phyloP scores from a whole-genome alignment of 2,797 vertebrate species.

The Crotalus adamanteus region DNA sequence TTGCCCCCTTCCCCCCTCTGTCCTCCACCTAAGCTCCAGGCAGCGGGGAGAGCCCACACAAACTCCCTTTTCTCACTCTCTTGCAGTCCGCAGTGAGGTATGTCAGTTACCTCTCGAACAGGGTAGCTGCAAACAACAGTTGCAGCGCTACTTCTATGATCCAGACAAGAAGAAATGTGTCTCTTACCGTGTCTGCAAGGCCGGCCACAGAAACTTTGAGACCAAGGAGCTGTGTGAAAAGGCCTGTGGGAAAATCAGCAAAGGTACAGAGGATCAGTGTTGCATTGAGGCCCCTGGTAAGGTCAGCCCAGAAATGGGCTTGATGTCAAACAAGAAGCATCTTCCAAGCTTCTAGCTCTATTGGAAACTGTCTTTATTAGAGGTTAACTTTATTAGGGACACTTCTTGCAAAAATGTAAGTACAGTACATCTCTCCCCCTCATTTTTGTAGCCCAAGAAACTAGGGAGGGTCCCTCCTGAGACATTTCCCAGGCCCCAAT shows the following conservation, averaged over 20 bases:
- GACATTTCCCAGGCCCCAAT: too few relatives aligned
- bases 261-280: background rate
- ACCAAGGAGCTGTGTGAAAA: background rate
- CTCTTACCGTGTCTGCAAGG: background rate
- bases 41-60: background rate
- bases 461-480: too few relatives aligned
- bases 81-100: background rate
- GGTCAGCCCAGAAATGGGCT: background rate
- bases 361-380: too few relatives aligned
- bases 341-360: too few relatives aligned
- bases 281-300: background rate
- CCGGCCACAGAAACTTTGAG: slow-evolving; percentile 13
- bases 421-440: too few relatives aligned
- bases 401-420: too few relatives aligned
- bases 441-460: too few relatives aligned
- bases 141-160: background rate
- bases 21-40: background rate
- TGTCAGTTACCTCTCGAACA: background rate
- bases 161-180: background rate
- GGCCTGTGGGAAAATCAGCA: background rate
- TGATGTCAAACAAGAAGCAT: too few relatives aligned
- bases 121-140: background rate
- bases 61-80: background rate
- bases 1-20: too few relatives aligned
- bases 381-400: too few relatives aligned